phyloP scores from a whole-genome alignment of 1,140 invertebrate genomes.

The Drosophila teissieri region DNA sequence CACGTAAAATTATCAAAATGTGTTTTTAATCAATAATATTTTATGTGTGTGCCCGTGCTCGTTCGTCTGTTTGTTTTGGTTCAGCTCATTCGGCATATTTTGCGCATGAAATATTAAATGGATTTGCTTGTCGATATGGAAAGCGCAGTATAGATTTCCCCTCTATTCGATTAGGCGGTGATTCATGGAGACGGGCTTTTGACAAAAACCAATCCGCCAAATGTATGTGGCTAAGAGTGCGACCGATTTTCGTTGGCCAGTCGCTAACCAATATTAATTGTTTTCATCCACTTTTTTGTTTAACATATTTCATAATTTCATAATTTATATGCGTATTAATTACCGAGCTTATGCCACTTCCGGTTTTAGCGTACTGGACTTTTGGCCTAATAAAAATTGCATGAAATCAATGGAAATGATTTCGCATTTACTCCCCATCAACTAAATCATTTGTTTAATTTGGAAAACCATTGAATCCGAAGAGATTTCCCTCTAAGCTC shows the following conservation, averaged over 20 bases:
- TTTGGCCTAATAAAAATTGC: conserved; percentile 66
- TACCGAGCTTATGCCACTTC: conserved; percentile 72
- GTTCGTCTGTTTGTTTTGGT: conserved; percentile 48
- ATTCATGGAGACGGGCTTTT: not conserved
- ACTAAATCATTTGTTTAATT: conserved; percentile 15
- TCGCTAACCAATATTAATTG: conserved; percentile 75
- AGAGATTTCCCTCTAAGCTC: not conserved
- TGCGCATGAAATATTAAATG: conserved; percentile 49
- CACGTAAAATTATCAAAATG: conserved; percentile 58
- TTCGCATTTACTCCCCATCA: conserved; percentile 19
- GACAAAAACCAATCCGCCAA: conserved; percentile 28
- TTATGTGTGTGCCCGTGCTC: conserved; percentile 4
- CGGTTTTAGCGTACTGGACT: conserved; percentile 53
- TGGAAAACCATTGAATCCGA: not conserved
- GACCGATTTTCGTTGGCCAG: conserved; percentile 35
- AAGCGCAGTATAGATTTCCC: conserved; percentile 22
- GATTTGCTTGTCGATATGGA: conserved; percentile 32
- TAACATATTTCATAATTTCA: conserved; percentile 70
- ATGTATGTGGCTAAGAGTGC: conserved; percentile 26
- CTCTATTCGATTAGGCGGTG: conserved; percentile 4
- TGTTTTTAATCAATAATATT: conserved; percentile 59
- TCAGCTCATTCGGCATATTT: conserved; percentile 41
- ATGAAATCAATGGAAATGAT: conserved; percentile 45
- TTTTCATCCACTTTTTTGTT: conserved; percentile 41
- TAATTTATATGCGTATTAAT: conserved; percentile 75